Evolutionary conservation across 2,113 vertebrate genomes (phyloP), one percentile per base, ranked within the genome.

Genomic region (Thunnus maccoyii): DNA sequence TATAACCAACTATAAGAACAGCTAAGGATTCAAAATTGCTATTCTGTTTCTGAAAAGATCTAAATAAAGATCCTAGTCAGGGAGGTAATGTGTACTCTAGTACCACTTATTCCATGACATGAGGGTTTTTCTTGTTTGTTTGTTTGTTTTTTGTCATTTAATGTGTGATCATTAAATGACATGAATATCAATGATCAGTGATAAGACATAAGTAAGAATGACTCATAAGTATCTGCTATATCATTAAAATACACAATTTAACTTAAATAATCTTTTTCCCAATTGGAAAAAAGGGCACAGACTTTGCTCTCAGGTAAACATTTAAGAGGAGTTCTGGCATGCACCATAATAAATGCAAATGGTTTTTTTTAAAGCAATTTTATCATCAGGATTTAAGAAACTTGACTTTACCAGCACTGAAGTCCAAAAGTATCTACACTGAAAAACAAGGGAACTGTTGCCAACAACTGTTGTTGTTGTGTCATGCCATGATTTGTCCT

Each of bases 281-380:
- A 12, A 18, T 30, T 58, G 27, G 6, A n/a, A 69, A 27, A 58
- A 27, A 44, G 44, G 3, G 4, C 15, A 22, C 17, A 83, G 76
- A 72, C 75, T 72, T 83, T 75, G 27, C 41, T 50, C 65, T 30
- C 5, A 0, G 17, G 16, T 50, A 77, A 80, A 76, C 20, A 58
- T 50, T 36, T 56, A 27, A 25, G 41, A 25, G 27, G 41, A 25
- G n/a, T 3, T 52, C 6, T 32, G 18, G 8, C 14, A 47, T 17
- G 15, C 5, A 60, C 7, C 18, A 17, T 20, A 17, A 30, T 58
- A 15, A 7, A 41, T 5, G 6, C 51, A 41, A 46, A 41, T 63
- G 70, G 70, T 56, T 32, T 58, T 6, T 32, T 58, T 6, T 41
- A 41, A 41, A 41, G 8, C 22, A 22, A 9, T 5, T 11, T 32